Evolutionary conservation across 2,113 vertebrate genomes (phyloP).

Genomic region (Mesocricetus auratus): DNA sequence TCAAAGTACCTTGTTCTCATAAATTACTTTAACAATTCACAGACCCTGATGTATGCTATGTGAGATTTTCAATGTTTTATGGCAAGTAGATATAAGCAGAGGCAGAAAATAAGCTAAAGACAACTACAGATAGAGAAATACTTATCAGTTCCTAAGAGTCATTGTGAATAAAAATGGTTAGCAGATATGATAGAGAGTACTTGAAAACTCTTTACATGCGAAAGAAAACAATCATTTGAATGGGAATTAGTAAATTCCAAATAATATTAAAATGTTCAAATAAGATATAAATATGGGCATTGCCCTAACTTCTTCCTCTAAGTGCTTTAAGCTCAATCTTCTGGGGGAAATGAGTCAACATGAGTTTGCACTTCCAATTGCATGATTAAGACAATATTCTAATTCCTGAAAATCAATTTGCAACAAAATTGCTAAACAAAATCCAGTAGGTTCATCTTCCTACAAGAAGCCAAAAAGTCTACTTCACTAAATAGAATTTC

Average conservation of each 20-base stretch:
- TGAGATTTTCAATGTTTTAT: background rate
- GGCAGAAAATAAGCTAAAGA: slow-evolving; percentile 5
- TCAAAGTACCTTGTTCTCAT: slow-evolving; percentile 36
- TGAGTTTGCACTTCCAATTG: background rate
- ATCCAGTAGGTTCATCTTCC: background rate
- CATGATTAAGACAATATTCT: slow-evolving; percentile 7
- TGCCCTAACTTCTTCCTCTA: background rate
- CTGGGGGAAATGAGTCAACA: slow-evolving; percentile 8
- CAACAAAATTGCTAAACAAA: slow-evolving; percentile 46
- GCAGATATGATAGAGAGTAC: background rate
- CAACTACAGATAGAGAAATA: background rate
- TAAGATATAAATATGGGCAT: background rate
- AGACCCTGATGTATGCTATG: background rate
- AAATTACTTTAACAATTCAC: background rate
- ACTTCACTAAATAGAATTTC: slow-evolving; percentile 35
- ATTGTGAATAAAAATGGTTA: slow-evolving; percentile 3
- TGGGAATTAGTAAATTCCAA: slow-evolving; percentile 5
- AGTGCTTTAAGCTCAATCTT: slow-evolving; percentile 13
- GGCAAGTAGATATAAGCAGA: background rate
- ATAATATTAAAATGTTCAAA: background rate
- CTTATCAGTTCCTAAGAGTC: background rate
- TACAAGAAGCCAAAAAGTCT: slow-evolving; percentile 12
- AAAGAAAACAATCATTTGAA: slow-evolving; percentile 28
- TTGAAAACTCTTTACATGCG: background rate
- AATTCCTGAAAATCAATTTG: slow-evolving; percentile 46